These are phyloP conservation scores for Keiferia lycopersicella DNA, from an alignment of 2,888 invertebrate species.

Conservation along the genomic window DNA sequence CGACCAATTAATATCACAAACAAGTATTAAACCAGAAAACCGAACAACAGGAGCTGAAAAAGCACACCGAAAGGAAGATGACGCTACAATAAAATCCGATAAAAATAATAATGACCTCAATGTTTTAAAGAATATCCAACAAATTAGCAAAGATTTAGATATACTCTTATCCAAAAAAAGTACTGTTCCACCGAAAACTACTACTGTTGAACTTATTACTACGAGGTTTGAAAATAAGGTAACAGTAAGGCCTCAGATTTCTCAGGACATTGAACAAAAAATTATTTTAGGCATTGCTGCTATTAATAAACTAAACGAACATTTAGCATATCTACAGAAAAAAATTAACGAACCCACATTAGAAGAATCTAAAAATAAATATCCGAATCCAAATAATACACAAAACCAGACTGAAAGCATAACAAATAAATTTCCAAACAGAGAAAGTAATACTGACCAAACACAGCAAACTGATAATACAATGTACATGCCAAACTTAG, in stretches of 20 bases:
- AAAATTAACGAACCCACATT: not conserved
- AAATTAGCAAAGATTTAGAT: slow-evolving; percentile 7
- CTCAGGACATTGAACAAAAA: not conserved
- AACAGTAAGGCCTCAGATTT: not conserved
- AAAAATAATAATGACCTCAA: not conserved
- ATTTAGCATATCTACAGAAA: slow-evolving; percentile 3
- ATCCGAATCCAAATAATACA: not conserved
- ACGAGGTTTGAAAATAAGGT: not conserved
- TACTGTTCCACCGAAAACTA: not conserved
- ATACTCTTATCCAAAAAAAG: slow-evolving; percentile 19
- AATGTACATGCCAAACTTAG: not conserved
- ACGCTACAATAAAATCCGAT: not conserved
- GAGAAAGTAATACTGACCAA: not conserved
- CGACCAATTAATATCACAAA: not conserved
- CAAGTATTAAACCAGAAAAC: not conserved
- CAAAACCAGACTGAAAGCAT: not conserved
- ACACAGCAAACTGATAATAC: not conserved
- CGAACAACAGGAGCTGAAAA: not conserved
- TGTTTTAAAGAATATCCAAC: not conserved
- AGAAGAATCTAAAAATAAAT: not conserved
- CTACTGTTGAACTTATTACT: not conserved
- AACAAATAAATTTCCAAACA: not conserved
- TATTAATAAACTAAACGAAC: slow-evolving; percentile 16
- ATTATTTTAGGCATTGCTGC: slow-evolving; percentile 19
- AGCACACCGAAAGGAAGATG: not conserved